Percentiles rank a stretch among this genome's conserved stretches.
phyloP scores from a whole-genome alignment of 2,113 vertebrate species.

The Zosterops hypoxanthus region DNA sequence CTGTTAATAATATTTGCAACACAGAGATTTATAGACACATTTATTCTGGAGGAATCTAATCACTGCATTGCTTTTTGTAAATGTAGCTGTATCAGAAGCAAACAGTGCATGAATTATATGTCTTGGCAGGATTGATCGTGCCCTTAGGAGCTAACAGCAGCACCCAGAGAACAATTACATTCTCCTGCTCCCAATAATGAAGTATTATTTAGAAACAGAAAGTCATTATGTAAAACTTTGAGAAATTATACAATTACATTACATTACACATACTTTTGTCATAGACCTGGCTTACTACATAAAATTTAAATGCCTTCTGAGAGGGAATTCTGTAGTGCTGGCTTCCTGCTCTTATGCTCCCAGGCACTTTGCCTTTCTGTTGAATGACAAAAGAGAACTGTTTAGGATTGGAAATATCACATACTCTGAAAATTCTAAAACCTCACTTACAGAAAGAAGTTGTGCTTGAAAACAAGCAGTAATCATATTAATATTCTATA shows the following conservation, averaged over 20 bases:
- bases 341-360: background rate
- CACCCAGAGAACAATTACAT: constrained; percentile 53
- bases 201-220: constrained; percentile 47
- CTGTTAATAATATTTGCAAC: background rate
- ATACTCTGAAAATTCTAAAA: background rate
- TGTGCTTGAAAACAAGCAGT: background rate
- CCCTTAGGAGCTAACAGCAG: constrained; percentile 55
- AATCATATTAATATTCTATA: background rate
- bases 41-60: constrained; percentile 49
- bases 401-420: background rate
- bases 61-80: constrained; percentile 27
- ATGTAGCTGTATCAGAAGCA: constrained; percentile 25
- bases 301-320: constrained; percentile 26
- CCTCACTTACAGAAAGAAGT: background rate
- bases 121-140: background rate
- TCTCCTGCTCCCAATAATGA: constrained; percentile 22
- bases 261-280: constrained; percentile 29
- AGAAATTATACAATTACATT: constrained; percentile 53
- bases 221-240: constrained; percentile 55
- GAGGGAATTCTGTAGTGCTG: background rate
- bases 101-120: constrained; percentile 45
- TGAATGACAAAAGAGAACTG: background rate
- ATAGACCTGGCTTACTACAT: background rate
- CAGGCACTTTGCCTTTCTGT: background rate
- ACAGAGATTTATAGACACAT: constrained; percentile 27